A percentile compares a stretch with the other conserved stretches of the same genome.
phyloP scores from a whole-genome alignment of 2,888 invertebrate genomes.

The Gandaritis pyraliata region DNA sequence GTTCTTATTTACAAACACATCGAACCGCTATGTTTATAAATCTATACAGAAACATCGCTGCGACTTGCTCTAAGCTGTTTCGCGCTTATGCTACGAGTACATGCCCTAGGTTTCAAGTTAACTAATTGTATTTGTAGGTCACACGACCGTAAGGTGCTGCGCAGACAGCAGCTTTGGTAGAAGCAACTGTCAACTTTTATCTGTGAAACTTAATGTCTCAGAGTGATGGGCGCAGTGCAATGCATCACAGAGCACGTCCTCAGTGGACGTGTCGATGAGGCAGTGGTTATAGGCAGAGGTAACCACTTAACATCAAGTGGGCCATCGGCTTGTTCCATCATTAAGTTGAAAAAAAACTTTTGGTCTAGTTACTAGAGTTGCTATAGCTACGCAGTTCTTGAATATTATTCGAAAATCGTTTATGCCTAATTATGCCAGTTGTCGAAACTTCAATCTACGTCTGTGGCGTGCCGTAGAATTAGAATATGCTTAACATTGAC shows the following conservation, averaged over 20 bases:
- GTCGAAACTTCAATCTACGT: not conserved
- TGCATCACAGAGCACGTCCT: too few relatives aligned
- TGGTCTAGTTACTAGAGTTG: not conserved
- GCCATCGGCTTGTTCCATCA: too few relatives aligned
- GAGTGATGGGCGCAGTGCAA: too few relatives aligned
- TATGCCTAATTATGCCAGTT: not conserved
- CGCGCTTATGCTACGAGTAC: not conserved
- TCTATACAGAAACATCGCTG: constrained; percentile 3
- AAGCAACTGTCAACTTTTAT: too few relatives aligned
- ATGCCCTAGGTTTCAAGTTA: too few relatives aligned
- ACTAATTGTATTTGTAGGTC: not conserved
- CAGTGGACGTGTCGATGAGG: too few relatives aligned
- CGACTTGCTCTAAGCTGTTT: constrained; percentile 11
- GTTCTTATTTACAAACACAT: constrained; percentile 31
- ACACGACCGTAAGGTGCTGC: not conserved
- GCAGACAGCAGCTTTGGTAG: not conserved
- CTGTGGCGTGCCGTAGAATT: not conserved
- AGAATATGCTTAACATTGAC: constrained; percentile 10
- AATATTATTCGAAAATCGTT: not conserved
- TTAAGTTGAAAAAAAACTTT: too few relatives aligned
- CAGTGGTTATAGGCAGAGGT: too few relatives aligned
- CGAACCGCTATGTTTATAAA: constrained; percentile 25
- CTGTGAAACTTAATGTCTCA: too few relatives aligned
- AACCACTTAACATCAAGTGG: too few relatives aligned
- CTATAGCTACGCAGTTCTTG: not conserved